These are phyloP conservation scores for Myxocyprinus asiaticus DNA, from an alignment of 2,113 vertebrate genomes.

Conservation along the genomic window DNA sequence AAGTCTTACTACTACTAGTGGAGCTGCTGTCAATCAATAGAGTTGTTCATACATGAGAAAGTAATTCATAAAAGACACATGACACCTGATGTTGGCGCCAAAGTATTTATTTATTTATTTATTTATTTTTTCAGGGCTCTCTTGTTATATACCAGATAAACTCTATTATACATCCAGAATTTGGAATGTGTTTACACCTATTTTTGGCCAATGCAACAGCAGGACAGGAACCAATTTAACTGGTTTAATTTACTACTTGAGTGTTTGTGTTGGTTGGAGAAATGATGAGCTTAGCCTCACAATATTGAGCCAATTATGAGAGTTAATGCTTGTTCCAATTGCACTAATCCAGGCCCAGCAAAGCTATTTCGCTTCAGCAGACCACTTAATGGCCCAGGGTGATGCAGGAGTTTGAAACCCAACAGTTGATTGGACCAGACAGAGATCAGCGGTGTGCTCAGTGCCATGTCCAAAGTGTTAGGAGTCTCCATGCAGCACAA, in stretches of 20 bases:
- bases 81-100: too few species aligned
- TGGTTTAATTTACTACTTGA: constrained; percentile 39
- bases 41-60: too few species aligned
- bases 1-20: too few species aligned
- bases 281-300: constrained; percentile 67
- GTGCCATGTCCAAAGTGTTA: constrained; percentile 52
- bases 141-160: too few species aligned
- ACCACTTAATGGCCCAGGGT: constrained; percentile 69
- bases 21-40: too few species aligned
- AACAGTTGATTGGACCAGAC: constrained; percentile 62
- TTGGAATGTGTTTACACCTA: background rate
- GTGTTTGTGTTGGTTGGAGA: constrained; percentile 61
- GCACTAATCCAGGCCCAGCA: constrained; percentile 58
- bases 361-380: constrained; percentile 69
- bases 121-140: too few species aligned
- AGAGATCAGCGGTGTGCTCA: constrained; percentile 57
- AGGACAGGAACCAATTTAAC: background rate
- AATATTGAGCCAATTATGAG: constrained; percentile 3
- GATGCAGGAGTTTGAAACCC: constrained; percentile 66
- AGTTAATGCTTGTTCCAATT: constrained; percentile 1
- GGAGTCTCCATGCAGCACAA: constrained; percentile 49
- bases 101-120: too few species aligned
- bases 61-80: too few species aligned
- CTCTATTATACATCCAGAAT: too few species aligned
- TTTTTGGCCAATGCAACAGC: background rate